phyloP scores from a whole-genome alignment of 2,113 vertebrate species.

The Apaloderma vittatum region DNA sequence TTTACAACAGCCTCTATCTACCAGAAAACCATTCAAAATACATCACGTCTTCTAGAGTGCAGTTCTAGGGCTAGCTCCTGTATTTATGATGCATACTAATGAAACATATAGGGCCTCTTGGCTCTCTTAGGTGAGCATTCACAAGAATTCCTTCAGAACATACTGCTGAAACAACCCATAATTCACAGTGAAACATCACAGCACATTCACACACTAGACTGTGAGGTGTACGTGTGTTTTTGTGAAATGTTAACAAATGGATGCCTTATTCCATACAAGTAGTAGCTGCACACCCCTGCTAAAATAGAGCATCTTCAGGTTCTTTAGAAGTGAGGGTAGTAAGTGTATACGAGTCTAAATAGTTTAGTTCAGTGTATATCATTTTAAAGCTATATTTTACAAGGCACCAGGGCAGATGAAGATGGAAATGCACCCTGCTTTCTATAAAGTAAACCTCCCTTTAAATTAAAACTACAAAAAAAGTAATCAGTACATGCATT shows the following conservation, averaged over 20 bases:
- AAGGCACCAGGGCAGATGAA: background rate
- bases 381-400: background rate
- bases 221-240: background rate
- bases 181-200: background rate
- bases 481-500: background rate
- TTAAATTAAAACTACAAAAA: background rate
- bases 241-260: background rate
- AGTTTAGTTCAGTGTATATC: background rate
- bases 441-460: background rate
- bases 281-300: background rate
- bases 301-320: background rate
- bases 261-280: background rate
- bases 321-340: background rate
- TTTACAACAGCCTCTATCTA: background rate
- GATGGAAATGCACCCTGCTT: background rate
- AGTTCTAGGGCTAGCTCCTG: background rate
- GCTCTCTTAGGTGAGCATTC: background rate
- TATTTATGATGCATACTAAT: background rate
- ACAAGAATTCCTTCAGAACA: background rate
- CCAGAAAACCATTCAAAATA: background rate
- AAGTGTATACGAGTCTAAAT: background rate
- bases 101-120: background rate
- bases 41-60: background rate
- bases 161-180: background rate
- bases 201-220: background rate